Conservation (phyloP, 2,797 vertebrate genomes). For the Nasua narica region DNA sequence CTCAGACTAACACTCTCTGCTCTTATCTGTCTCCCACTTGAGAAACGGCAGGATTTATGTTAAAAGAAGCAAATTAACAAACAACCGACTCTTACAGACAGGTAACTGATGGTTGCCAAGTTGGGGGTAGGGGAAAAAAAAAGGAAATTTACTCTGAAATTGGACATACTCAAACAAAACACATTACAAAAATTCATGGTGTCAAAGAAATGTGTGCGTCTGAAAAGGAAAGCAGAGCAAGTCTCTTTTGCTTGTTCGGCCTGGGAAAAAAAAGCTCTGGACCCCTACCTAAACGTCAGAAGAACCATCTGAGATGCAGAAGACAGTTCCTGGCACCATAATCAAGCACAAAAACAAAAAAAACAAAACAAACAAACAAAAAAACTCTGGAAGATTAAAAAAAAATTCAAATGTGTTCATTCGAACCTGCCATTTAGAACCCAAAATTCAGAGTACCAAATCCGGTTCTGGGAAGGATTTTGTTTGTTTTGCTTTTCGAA, state of each 20-base stretch:
- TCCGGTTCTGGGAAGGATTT: neutral
- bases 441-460: neutral
- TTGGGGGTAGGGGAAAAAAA: neutral
- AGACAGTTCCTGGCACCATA: neutral
- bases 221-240: neutral
- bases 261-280: neutral
- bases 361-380: neutral
- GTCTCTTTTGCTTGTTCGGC: neutral
- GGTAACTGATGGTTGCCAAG: neutral
- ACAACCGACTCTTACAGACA: neutral
- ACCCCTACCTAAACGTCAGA: neutral
- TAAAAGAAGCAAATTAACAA: constrained; percentile 4
- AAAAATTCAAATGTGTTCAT: neutral
- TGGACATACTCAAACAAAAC: neutral
- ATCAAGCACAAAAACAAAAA: neutral
- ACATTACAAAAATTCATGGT: neutral
- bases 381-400: neutral
- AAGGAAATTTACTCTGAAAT: neutral
- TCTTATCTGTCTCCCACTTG: neutral
- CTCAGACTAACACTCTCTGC: neutral
- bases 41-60: neutral
- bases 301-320: neutral
- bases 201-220: neutral
- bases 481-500: neutral
- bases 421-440: neutral